Evolutionary conservation across 2,888 invertebrate species (phyloP).

Genomic region (Cloeon dipterum): DNA sequence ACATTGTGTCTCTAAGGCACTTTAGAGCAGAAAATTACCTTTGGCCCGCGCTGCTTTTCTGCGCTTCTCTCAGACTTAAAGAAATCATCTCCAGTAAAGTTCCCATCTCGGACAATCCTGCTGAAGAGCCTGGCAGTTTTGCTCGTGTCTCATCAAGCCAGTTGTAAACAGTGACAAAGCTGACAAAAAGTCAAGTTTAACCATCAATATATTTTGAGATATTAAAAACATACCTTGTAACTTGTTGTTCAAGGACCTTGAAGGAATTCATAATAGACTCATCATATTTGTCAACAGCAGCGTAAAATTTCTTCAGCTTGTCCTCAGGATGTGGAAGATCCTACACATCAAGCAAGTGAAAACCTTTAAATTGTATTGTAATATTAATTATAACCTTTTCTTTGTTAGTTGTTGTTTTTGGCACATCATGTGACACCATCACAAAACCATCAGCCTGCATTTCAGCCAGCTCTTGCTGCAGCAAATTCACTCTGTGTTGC

Average conservation of each 20-base stretch:
- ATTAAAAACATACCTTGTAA: constrained; percentile 19
- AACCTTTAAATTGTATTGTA: no score
- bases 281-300: not conserved
- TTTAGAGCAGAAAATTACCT: constrained; percentile 4
- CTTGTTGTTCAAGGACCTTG: constrained; percentile 17
- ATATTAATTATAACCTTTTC: no score
- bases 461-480: not conserved
- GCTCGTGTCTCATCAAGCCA: constrained; percentile 6
- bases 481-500: not conserved
- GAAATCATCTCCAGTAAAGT: constrained; percentile 5
- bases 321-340: no score
- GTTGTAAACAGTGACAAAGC: constrained; percentile 3
- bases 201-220: no score
- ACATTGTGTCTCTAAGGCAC: not conserved
- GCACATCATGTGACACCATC: no score
- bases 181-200: no score
- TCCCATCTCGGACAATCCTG: not conserved
- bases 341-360: no score
- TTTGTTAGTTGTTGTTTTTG: no score
- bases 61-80: constrained; percentile 6
- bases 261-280: constrained; percentile 1
- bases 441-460: no score
- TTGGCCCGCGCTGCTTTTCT: constrained; percentile 3
- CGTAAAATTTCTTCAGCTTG: no score
- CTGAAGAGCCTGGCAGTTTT: constrained; percentile 3